Percentiles rank a stretch among this genome's conserved stretches.
Conservation (phyloP, 2,113 vertebrate species). For the Lonchura striata region DNA sequence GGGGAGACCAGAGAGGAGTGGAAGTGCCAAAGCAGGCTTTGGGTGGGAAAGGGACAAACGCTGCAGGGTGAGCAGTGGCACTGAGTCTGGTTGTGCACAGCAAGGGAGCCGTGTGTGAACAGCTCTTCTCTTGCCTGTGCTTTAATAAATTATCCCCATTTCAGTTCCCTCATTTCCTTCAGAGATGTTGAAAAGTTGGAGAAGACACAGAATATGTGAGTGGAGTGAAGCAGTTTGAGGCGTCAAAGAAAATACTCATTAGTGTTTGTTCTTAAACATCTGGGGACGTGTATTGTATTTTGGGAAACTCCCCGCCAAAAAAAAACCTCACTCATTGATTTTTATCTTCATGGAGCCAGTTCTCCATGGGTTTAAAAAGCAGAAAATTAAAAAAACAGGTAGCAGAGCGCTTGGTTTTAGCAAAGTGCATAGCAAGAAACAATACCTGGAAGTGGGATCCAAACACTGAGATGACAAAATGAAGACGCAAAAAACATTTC, state of each 20-base stretch:
- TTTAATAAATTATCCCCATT: not conserved
- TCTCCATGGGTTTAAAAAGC: not conserved
- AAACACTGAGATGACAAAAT: constrained; percentile 31
- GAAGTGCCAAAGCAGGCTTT: not conserved
- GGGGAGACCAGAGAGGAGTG: not conserved
- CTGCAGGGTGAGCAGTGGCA: not conserved
- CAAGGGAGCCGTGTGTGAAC: accelerated
- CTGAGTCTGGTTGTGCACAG: not conserved
- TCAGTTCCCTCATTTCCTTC: not conserved
- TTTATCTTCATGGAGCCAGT: not conserved
- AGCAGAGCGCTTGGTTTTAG: not conserved
- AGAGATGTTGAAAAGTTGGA: not conserved
- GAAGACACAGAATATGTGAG: not conserved
- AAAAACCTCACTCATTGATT: not conserved
- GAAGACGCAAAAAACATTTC: constrained; percentile 12
- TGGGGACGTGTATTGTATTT: accelerated
- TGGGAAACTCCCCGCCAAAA: not conserved
- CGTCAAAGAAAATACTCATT: not conserved
- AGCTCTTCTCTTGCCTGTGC: not conserved
- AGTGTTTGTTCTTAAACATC: not conserved
- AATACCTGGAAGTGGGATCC: constrained; percentile 43
- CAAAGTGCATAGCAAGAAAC: not conserved
- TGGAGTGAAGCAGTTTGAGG: not conserved
- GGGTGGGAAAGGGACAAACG: not conserved
- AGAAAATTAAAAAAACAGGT: not conserved